phyloP scores from a whole-genome alignment of 2,888 invertebrate genomes.

The Stratiomys singularior region DNA sequence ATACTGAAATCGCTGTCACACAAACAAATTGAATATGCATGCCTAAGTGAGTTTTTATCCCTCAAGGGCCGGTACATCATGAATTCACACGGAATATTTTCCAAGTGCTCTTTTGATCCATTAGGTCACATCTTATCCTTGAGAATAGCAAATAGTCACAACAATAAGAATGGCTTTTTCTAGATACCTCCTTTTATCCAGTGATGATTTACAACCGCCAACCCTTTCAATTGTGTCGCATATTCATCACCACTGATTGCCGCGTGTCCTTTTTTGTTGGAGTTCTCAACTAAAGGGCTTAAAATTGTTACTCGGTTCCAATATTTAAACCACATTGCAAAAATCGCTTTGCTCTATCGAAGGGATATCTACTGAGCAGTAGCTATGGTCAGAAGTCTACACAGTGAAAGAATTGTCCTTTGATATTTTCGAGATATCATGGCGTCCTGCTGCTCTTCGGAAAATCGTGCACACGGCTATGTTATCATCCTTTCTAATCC shows the following conservation, averaged over 20 bases:
- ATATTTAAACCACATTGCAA: constrained; percentile 5
- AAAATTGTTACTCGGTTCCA: background rate
- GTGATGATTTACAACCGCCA: background rate
- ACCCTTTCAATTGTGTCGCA: background rate
- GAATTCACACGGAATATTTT: background rate
- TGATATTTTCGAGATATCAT: background rate
- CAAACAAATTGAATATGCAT: constrained; percentile 15
- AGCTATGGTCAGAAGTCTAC: background rate
- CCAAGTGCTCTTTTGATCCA: constrained; percentile 1
- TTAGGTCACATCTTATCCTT: constrained; percentile 1
- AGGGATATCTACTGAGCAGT: background rate
- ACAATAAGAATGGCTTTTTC: background rate
- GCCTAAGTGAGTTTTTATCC: background rate
- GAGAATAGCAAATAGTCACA: background rate
- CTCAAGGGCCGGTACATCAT: background rate
- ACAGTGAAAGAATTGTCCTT: background rate
- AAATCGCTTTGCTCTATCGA: background rate
- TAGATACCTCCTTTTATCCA: background rate
- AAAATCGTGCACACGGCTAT: background rate
- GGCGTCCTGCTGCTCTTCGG: background rate
- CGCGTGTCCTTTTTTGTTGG: background rate
- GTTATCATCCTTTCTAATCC: constrained; percentile 29
- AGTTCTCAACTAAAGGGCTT: background rate
- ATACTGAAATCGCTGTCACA: background rate
- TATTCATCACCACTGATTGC: background rate